phyloP scores from a whole-genome alignment of 2,113 vertebrate species.

The Pseudorhombus dupliciocellatus region DNA sequence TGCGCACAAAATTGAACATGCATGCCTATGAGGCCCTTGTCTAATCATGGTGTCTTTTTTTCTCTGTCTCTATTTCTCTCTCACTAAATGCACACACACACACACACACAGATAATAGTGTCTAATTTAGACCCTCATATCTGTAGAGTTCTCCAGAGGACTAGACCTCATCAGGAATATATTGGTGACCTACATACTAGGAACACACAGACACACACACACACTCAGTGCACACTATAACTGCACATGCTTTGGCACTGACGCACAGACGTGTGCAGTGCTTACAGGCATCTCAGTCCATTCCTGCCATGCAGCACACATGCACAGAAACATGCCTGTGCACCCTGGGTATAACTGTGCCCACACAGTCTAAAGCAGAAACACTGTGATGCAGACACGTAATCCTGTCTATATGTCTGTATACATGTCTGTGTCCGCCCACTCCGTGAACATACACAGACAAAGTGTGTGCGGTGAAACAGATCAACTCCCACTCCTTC shows the following conservation, averaged over 20 bases:
- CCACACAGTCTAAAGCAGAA: constrained; percentile 27
- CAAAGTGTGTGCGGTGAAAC: constrained; percentile 1
- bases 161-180: constrained; percentile 77
- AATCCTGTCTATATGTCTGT: constrained; percentile 26
- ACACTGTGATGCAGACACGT: constrained; percentile 8
- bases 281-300: constrained; percentile 24
- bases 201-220: constrained; percentile 34
- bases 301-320: constrained; percentile 25
- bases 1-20: constrained; percentile 50
- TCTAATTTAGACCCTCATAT: constrained; percentile 78
- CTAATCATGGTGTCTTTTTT: constrained; percentile 51
- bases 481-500: constrained; percentile 9
- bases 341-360: constrained; percentile 8
- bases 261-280: constrained; percentile 24
- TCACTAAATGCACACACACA: constrained; percentile 21
- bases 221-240: constrained; percentile 17
- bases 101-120: constrained; percentile 65
- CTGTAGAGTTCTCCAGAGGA: constrained; percentile 77
- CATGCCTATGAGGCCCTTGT: constrained; percentile 58
- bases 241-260: constrained; percentile 32
- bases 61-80: constrained; percentile 12
- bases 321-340: constrained; percentile 32
- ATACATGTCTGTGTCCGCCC: constrained; percentile 21
- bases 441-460: constrained; percentile 14
- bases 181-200: constrained; percentile 78